These are phyloP conservation scores for Chironomus riparius DNA, from an alignment of 2,888 invertebrate genomes.

Conservation along the genomic window DNA sequence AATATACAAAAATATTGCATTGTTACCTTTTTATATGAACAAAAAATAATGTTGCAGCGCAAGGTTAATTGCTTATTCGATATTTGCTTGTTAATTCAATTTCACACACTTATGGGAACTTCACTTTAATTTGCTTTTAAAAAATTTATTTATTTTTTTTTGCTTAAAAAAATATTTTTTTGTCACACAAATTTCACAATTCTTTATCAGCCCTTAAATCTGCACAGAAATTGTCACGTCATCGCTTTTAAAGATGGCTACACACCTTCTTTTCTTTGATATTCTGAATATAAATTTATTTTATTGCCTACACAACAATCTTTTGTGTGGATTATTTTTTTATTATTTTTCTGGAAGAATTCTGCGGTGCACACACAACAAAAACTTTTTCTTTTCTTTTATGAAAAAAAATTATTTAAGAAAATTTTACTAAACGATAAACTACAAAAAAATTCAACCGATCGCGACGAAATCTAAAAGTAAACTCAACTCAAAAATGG, in stretches of 20 bases:
- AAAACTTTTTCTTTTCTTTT: neutral
- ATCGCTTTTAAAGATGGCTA: slow-evolving; percentile 20
- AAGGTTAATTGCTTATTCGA: too few relatives aligned
- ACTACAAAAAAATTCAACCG: neutral
- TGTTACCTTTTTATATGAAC: neutral
- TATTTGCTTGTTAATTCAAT: too few relatives aligned
- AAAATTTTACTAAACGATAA: neutral
- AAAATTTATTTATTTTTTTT: neutral
- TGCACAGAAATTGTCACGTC: slow-evolving; percentile 12
- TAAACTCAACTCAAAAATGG: neutral
- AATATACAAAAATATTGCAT: neutral
- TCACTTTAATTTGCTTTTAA: neutral
- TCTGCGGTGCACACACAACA: neutral
- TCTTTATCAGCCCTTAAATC: neutral
- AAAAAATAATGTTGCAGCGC: neutral
- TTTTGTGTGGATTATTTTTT: neutral
- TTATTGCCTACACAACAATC: slow-evolving; percentile 9
- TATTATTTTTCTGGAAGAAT: neutral
- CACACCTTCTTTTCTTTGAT: neutral
- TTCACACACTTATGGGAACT: too few relatives aligned
- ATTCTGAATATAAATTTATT: neutral
- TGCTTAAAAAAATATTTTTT: neutral
- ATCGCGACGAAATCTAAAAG: slow-evolving; percentile 4
- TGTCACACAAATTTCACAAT: neutral
- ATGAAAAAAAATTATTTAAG: neutral